A percentile compares a stretch with the other conserved stretches of the same genome.
Conservation (phyloP, 2,888 invertebrate species). For the Poecilus cupreus region DNA sequence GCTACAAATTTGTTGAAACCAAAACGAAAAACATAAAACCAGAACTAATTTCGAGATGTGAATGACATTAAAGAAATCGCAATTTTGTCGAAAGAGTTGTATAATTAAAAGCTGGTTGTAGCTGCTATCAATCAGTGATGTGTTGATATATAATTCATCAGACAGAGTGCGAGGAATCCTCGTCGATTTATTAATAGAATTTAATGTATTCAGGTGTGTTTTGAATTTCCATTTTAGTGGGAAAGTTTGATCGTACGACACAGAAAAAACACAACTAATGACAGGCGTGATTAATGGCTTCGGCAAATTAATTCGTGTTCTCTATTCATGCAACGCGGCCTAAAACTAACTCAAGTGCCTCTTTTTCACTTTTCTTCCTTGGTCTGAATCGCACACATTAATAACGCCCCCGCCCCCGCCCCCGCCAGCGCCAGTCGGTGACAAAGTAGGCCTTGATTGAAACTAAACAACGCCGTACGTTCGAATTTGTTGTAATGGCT, state of each 20-base stretch:
- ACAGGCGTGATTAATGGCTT: conserved; percentile 32
- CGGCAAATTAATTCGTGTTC: conserved; percentile 41
- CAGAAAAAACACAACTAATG: conserved; percentile 11
- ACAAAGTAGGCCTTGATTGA: background rate
- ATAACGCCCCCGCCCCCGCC: background rate
- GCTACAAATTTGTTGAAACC: too few species aligned
- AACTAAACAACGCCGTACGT: background rate
- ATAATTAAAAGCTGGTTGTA: too few species aligned
- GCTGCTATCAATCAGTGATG: too few species aligned
- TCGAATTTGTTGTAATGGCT: background rate
- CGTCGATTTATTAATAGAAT: conserved; percentile 1
- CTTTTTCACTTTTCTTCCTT: conserved; percentile 2
- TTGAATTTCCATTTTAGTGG: conserved; percentile 5
- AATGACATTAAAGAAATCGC: too few species aligned
- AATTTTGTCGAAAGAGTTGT: too few species aligned
- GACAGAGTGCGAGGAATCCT: too few species aligned
- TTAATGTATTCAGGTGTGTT: conserved; percentile 22
- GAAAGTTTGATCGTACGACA: background rate
- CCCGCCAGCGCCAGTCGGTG: background rate
- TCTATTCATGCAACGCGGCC: conserved; percentile 30
- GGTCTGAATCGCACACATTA: background rate
- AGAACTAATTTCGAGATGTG: too few species aligned
- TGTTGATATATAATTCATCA: too few species aligned
- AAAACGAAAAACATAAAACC: too few species aligned
- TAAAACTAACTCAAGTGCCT: conserved; percentile 40